Percentiles rank a stretch among this genome's conserved stretches.
Evolutionary conservation across 2,797 vertebrate species (phyloP).

Genomic region (Chiloscyllium punctatum): DNA sequence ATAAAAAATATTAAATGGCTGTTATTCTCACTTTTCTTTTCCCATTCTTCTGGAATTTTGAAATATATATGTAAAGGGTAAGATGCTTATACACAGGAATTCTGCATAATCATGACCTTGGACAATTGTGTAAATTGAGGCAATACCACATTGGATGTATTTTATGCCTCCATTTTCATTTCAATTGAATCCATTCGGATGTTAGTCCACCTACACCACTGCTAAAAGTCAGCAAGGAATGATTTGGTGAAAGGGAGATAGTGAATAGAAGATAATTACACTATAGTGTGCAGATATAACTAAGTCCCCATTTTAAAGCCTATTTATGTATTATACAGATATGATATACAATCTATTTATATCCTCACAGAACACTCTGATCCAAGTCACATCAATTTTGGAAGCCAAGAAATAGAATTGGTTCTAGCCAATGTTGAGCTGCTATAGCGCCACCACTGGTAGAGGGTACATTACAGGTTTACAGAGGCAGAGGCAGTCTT

Average conservation of each 20-base stretch:
- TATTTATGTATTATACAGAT: no score
- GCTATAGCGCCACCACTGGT: not conserved
- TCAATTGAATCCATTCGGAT: not conserved
- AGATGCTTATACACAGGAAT: not conserved
- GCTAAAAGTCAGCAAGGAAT: not conserved
- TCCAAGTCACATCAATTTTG: not conserved
- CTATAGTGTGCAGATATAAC: not conserved
- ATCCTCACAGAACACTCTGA: not conserved
- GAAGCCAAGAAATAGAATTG: not conserved
- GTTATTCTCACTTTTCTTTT: not conserved
- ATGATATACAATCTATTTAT: not conserved
- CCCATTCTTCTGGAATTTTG: not conserved
- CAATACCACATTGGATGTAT: not conserved
- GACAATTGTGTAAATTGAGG: not conserved
- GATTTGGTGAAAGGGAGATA: not conserved
- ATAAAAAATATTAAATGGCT: not conserved
- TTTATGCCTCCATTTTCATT: not conserved
- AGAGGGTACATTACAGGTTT: not conserved
- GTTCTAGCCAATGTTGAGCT: not conserved
- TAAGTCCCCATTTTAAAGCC: not conserved
- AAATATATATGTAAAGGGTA: not conserved
- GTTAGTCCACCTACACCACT: not conserved
- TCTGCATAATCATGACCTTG: not conserved
- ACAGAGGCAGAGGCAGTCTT: not conserved
- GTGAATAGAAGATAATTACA: not conserved